phyloP scores from a whole-genome alignment of 2,113 vertebrate species.

The Monopterus albus region DNA sequence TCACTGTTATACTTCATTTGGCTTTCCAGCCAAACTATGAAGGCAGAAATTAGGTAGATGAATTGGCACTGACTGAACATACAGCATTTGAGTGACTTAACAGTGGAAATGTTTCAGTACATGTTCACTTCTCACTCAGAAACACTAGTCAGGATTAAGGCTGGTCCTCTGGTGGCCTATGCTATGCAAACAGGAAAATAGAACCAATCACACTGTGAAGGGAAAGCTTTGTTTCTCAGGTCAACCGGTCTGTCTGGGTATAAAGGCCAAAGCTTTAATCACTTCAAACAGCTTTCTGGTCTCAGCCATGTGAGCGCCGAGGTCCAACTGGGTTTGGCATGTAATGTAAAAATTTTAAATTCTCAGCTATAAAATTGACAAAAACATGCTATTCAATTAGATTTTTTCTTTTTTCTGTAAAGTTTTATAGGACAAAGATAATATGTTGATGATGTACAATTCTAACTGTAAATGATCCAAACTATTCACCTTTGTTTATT shows the following conservation, averaged over 20 bases:
- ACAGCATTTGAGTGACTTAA: not conserved
- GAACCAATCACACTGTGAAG: constrained; percentile 48
- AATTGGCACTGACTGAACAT: not conserved
- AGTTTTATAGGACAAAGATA: too few relatives aligned
- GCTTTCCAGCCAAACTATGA: not conserved
- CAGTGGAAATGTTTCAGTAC: constrained; percentile 5
- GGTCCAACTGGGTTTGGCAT: constrained; percentile 33
- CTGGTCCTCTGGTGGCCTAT: constrained; percentile 8
- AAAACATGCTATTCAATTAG: too few relatives aligned
- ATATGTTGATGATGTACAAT: too few relatives aligned
- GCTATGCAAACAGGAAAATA: constrained; percentile 53
- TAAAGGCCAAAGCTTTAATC: constrained; percentile 57
- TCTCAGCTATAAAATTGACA: too few relatives aligned
- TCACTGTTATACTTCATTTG: not conserved
- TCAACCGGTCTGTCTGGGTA: constrained; percentile 44
- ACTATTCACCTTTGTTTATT: not conserved
- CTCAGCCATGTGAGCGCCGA: constrained; percentile 27
- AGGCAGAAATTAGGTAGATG: not conserved
- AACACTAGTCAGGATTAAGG: constrained; percentile 36
- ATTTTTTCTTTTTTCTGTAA: too few relatives aligned
- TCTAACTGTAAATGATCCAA: too few relatives aligned
- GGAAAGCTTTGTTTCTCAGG: constrained; percentile 47
- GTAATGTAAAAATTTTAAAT: too few relatives aligned
- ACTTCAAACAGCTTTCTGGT: constrained; percentile 57
- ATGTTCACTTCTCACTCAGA: constrained; percentile 18